Percentiles rank a stretch among this genome's conserved stretches.
Evolutionary conservation across 2,888 invertebrate species (phyloP).

Genomic region (Conops quadrifasciatus): DNA sequence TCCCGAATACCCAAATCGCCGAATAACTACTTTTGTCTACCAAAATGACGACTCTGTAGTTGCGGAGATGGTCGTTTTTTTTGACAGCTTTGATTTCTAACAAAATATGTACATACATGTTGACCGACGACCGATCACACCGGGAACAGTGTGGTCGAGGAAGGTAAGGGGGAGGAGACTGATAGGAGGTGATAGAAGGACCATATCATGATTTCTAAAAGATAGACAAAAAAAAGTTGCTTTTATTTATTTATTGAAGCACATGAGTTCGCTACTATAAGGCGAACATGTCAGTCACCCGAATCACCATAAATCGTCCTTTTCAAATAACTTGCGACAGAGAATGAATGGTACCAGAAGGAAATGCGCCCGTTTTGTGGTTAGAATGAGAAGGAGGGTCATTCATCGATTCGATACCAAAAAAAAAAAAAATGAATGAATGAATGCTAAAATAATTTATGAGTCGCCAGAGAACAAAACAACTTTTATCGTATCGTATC

Average conservation of each 20-base stretch:
- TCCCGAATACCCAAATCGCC: no score
- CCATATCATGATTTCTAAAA: neutral
- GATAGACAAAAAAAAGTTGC: neutral
- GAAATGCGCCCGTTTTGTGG: no score
- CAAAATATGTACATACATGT: conserved; percentile 58
- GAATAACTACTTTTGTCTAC: conserved; percentile 2
- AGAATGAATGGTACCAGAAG: no score
- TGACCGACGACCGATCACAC: neutral
- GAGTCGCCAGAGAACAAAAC: conserved; percentile 38
- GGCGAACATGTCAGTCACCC: conserved; percentile 17
- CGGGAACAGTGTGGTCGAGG: neutral
- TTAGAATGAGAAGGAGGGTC: no score
- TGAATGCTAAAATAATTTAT: conserved; percentile 47
- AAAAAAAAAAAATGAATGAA: conserved; percentile 36
- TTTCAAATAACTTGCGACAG: no score
- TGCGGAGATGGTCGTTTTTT: conserved; percentile 2
- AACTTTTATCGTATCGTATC: conserved; percentile 15
- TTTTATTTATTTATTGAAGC: conserved; percentile 7
- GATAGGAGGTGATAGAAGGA: neutral
- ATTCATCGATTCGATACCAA: no score
- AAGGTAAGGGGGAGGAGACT: no score
- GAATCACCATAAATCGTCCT: conserved; percentile 7
- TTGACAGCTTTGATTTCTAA: conserved; percentile 59
- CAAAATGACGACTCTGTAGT: conserved; percentile 22
- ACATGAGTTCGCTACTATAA: conserved; percentile 16